Evolutionary conservation across 1,140 invertebrate genomes (phyloP).

Genomic region (Leptoteleia sp.): DNA sequence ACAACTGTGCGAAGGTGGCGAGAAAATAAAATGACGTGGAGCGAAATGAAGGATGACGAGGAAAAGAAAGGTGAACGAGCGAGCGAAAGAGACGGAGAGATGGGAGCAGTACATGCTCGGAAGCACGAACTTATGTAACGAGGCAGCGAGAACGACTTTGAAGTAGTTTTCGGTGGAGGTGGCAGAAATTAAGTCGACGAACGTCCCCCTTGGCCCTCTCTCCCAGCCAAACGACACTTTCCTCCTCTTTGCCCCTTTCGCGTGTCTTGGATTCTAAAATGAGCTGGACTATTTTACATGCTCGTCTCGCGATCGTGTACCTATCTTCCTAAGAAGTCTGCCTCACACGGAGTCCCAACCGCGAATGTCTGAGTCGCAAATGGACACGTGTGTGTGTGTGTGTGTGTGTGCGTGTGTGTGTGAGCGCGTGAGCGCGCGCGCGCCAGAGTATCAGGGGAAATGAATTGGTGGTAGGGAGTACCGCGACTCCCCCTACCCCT

Average conservation of each 20-base stretch:
- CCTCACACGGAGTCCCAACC: conserved; percentile 45
- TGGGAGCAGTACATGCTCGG: conserved; percentile 59
- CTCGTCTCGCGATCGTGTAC: conserved; percentile 45
- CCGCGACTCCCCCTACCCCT: too few relatives aligned
- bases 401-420: conserved; percentile 52
- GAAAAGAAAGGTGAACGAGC: conserved; percentile 4
- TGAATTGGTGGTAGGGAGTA: conserved; percentile 45
- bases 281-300: conserved; percentile 70
- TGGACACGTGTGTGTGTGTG: conserved; percentile 50
- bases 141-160: conserved; percentile 64
- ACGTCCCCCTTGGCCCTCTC: conserved; percentile 49
- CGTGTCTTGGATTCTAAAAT: conserved; percentile 78
- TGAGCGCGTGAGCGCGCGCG: conserved; percentile 49
- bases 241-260: conserved; percentile 35
- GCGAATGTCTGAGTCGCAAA: conserved; percentile 50
- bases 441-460: conserved; percentile 55
- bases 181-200: conserved; percentile 78
- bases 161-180: conserved; percentile 52
- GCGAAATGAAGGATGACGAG: not conserved
- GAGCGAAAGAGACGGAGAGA: conserved; percentile 1
- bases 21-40: too few relatives aligned
- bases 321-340: conserved; percentile 58
- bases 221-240: conserved; percentile 26
- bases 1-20: too few relatives aligned
- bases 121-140: conserved; percentile 70